A percentile compares a stretch with the other conserved stretches of the same genome.
phyloP scores from a whole-genome alignment of 2,113 vertebrate species.

The Seriola dumerili region DNA sequence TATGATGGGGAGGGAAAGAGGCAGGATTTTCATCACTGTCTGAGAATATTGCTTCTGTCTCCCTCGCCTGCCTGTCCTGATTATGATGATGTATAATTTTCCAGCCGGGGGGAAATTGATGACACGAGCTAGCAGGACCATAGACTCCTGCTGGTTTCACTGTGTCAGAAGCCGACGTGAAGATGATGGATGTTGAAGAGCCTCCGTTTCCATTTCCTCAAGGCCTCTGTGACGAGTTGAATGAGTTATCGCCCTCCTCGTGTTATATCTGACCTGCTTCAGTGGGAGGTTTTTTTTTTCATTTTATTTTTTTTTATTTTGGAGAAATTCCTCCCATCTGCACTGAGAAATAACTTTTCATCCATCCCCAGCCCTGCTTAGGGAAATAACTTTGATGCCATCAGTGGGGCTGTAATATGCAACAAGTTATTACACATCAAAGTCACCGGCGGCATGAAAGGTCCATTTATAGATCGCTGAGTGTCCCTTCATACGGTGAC shows the following conservation, averaged over 20 bases:
- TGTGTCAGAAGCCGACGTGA: background rate
- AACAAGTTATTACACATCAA: constrained; percentile 15
- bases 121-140: background rate
- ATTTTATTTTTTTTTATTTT: background rate
- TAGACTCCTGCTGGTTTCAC: background rate
- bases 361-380: background rate
- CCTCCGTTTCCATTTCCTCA: constrained; percentile 1
- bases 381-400: background rate
- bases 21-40: constrained; percentile 2
- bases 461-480: background rate
- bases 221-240: background rate
- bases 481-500: background rate
- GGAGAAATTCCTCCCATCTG: background rate
- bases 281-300: background rate
- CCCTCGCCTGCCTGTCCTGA: background rate
- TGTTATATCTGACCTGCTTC: background rate
- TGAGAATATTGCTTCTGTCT: constrained; percentile 2
- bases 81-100: constrained; percentile 20
- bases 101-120: background rate
- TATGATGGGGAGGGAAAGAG: background rate
- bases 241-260: constrained; percentile 1
- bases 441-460: background rate
- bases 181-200: constrained; percentile 33
- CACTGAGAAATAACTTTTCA: constrained; percentile 1
- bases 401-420: background rate